phyloP scores from a whole-genome alignment of 2,888 invertebrate species.

The Coleophora deauratella region DNA sequence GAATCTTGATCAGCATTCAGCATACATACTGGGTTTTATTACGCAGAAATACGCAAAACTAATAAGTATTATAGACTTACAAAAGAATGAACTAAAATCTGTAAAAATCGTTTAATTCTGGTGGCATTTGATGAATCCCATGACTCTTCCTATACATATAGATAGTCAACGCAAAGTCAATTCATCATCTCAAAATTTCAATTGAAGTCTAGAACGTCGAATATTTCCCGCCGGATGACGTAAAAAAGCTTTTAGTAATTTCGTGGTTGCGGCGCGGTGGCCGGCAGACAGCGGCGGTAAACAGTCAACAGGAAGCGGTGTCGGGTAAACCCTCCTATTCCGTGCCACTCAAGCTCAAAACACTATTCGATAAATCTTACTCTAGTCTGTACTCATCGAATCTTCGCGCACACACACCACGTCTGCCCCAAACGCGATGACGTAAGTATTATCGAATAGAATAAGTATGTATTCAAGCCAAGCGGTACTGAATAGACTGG shows the following conservation, averaged over 20 bases:
- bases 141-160: no score
- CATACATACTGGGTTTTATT: no score
- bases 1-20: no score
- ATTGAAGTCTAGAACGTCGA: not conserved
- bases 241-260: slow-evolving; percentile 26
- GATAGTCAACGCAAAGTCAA: no score
- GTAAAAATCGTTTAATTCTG: no score
- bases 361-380: slow-evolving; percentile 5
- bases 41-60: no score
- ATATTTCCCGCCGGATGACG: slow-evolving; percentile 18
- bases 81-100: no score
- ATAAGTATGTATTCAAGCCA: slow-evolving; percentile 6
- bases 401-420: slow-evolving; percentile 4
- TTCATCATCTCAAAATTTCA: no score
- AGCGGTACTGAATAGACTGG: slow-evolving; percentile 6
- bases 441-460: slow-evolving; percentile 12
- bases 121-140: no score
- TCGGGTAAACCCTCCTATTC: slow-evolving; percentile 26
- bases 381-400: slow-evolving; percentile 4
- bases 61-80: no score
- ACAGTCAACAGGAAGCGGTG: slow-evolving; percentile 67
- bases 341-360: slow-evolving; percentile 5
- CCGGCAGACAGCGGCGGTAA: slow-evolving; percentile 44
- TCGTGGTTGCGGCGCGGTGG: slow-evolving; percentile 3
- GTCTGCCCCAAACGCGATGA: slow-evolving; percentile 7